phyloP scores from a whole-genome alignment of 2,888 invertebrate genomes.

The Digitonthophagus gazella region DNA sequence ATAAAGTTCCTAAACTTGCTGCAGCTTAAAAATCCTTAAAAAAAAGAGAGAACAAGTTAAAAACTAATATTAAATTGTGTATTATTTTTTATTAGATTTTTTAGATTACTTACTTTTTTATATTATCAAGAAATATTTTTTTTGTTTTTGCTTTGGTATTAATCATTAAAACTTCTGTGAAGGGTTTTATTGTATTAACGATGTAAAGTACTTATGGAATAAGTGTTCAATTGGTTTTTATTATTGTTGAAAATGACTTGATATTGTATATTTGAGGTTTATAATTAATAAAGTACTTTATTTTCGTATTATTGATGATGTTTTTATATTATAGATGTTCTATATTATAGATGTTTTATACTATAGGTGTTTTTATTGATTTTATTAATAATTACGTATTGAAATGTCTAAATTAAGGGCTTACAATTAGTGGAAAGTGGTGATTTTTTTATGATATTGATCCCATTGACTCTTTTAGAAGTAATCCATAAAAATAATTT shows the following conservation, averaged over 20 bases:
- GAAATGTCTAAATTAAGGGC: too few relatives aligned
- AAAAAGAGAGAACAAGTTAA: too few relatives aligned
- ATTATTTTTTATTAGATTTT: slow-evolving; percentile 4
- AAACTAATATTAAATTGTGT: too few relatives aligned
- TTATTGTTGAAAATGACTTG: background rate
- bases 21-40: slow-evolving; percentile 1
- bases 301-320: background rate
- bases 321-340: too few relatives aligned
- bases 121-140: background rate
- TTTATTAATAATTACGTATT: too few relatives aligned
- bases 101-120: background rate
- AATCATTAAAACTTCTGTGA: background rate
- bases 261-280: background rate
- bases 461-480: too few relatives aligned
- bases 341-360: too few relatives aligned
- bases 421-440: too few relatives aligned
- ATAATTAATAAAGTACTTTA: background rate
- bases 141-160: background rate
- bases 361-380: too few relatives aligned
- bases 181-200: background rate
- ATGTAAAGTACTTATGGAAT: background rate
- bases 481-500: too few relatives aligned
- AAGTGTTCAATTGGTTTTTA: background rate
- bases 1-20: background rate
- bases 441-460: too few relatives aligned